Base-by-base conservation (phyloP, 2,888 invertebrate genomes). In the Stenodera caucasica region DNA sequence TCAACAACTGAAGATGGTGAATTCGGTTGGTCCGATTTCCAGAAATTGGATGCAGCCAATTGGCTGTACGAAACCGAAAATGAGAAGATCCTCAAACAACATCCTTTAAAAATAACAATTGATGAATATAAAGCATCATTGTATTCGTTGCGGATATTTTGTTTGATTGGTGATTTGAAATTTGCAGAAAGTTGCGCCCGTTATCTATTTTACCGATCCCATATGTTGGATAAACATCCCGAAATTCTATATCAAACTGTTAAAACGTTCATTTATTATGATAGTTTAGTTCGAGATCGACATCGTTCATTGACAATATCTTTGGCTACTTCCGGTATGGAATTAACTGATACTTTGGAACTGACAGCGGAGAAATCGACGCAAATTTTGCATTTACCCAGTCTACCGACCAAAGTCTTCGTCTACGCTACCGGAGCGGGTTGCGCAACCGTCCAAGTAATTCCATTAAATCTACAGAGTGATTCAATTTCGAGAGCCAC, bases 391-490 rank as follows among this genome's bases (percentile, higher is more conserved):
- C 86, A 86, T 65, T 75, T 88, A 5, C 88, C 88, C 0, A 87
- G 87, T 6, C 75, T 88, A 30, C 88, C 88, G 0, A 88, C 88
- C 0, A 88, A 88, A 77, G 87, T 88, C n/a, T 88, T 88, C 65
- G 86, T 88, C 0, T 88, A 88, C 61, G 88, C 88, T 2, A 88
- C 88, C 0, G 88, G 88, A 0, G 88, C 88, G 18, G 88, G 88
- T 0, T 88, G 88, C 73, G 88, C 88, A 54, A 88, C 88, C 37
- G 86, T 88, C 2, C 86, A 88, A 83, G 88, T 86, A 70, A 58
- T n/a, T n/a, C n/a, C n/a, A n/a, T n/a, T n/a, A n/a, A n/a, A n/a
- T n/a, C n/a, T n/a, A n/a, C n/a, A n/a, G n/a, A n/a, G n/a, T n/a
- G n/a, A n/a, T n/a, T n/a, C n/a, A n/a, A n/a, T n/a, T n/a, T n/a